Evolutionary conservation across 2,797 vertebrate genomes (phyloP), one percentile per base, ranked within the genome.

Genomic region (Myotis planiceps): DNA sequence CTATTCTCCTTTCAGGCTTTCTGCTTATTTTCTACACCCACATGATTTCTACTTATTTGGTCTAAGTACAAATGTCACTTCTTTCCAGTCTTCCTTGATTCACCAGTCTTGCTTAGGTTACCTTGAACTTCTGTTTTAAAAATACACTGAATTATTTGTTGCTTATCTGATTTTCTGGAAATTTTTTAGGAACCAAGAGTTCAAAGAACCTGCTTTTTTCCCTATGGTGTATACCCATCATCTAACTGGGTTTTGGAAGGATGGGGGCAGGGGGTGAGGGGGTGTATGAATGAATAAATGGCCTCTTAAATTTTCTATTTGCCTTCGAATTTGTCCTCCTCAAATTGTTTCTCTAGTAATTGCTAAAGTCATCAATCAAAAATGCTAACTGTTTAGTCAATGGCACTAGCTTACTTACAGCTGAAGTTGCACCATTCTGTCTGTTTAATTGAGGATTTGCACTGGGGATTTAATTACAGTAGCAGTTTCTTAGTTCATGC

Each of bases 221-320:
- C 13, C 12, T 45, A 1, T 21, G 58, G 0, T 66, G 14, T 58
- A 25, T 3, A 47, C 1, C 18, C 3, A 42, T 55, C 6, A 74
- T 5, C 1, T 66, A 32, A 1, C 4, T 63, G 21, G 16, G 72
- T 32, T 68, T 68, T 21, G 32, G 18, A 9, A 1, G n/a, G 15
- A 18, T 3, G 8, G 2, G 6, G 19, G 8, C 1, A 0, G 10
- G 1, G 55, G 9, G 9, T 4, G 18, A 7, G 65, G 18, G 1
- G 2, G 18, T 32, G 1, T 71, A 2, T 51, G 25, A 66, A 60
- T 88, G 5, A 87, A 53, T 72, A 51, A 34, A 60, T 92, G 9
- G 0, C 2, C 1, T 45, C 5, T 14, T n/a, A 18, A 2, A 72
- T 85, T 85, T 15, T 34, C 19, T 85, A 23, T 12, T 6, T 79